Conservation (phyloP, 1,140 invertebrate genomes). For the Coboldia fuscipes region DNA sequence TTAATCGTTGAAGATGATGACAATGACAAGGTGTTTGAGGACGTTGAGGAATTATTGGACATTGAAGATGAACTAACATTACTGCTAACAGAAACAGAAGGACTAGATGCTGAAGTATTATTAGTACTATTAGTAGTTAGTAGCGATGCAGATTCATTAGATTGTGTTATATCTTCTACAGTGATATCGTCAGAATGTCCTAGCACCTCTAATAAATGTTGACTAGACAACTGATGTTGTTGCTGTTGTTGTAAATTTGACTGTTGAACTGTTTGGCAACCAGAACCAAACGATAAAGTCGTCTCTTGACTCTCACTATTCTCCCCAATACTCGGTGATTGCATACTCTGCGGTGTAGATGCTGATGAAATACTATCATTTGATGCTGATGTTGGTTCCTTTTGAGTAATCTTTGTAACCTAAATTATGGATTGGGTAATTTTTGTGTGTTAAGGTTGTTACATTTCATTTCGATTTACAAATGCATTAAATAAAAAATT, state of each 20-base stretch:
- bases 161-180: conserved; percentile 1
- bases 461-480: too few relatives aligned
- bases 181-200: background rate
- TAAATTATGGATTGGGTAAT: too few relatives aligned
- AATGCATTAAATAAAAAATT: too few relatives aligned
- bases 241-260: background rate
- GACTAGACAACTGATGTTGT: background rate
- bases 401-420: background rate
- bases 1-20: too few relatives aligned
- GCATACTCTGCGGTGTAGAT: background rate
- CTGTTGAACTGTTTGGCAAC: background rate
- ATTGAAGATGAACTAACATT: too few relatives aligned
- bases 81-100: too few relatives aligned
- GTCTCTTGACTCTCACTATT: too few relatives aligned
- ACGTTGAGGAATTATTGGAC: too few relatives aligned
- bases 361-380: background rate
- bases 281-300: too few relatives aligned
- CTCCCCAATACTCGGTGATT: background rate
- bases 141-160: background rate
- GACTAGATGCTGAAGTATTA: background rate
- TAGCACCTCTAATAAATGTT: background rate
- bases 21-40: too few relatives aligned
- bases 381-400: background rate
- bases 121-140: background rate
- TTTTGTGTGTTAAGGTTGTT: too few relatives aligned